Evolutionary conservation across 1,140 invertebrate genomes (phyloP).

Genomic region (Plodia interpunctella): DNA sequence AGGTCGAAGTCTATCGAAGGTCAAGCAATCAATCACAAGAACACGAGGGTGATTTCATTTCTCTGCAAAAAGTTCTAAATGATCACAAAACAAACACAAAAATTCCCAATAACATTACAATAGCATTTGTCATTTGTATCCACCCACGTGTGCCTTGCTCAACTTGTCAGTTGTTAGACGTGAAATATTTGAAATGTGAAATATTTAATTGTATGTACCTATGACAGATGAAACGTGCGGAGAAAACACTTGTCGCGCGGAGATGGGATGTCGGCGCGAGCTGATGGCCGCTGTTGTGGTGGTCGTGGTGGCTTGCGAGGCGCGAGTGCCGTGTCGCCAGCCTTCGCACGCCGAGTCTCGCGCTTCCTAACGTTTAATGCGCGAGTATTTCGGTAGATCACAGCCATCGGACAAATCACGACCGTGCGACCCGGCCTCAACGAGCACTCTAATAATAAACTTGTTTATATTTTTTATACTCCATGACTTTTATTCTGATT

Average conservation of each 20-base stretch:
- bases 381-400: slow-evolving; percentile 74
- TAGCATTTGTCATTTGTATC: neutral
- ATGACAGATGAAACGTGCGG: neutral
- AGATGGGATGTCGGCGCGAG: neutral
- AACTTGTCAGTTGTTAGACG: slow-evolving; percentile 1
- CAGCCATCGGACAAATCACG: slow-evolving; percentile 73
- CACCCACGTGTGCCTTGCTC: slow-evolving; percentile 1
- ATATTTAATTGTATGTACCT: slow-evolving; percentile 5
- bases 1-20: neutral
- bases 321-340: slow-evolving; percentile 54
- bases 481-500: slow-evolving; percentile 58
- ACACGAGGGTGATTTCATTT: neutral
- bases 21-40: neutral
- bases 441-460: slow-evolving; percentile 74
- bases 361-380: slow-evolving; percentile 54
- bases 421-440: slow-evolving; percentile 70
- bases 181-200: neutral
- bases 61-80: neutral
- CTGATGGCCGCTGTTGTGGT: neutral
- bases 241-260: neutral
- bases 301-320: slow-evolving; percentile 44
- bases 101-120: neutral
- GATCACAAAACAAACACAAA: neutral
- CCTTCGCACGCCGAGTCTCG: slow-evolving; percentile 50
- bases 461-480: slow-evolving; percentile 75